phyloP scores from a whole-genome alignment of 2,888 invertebrate species.

The Eulithis testata region DNA sequence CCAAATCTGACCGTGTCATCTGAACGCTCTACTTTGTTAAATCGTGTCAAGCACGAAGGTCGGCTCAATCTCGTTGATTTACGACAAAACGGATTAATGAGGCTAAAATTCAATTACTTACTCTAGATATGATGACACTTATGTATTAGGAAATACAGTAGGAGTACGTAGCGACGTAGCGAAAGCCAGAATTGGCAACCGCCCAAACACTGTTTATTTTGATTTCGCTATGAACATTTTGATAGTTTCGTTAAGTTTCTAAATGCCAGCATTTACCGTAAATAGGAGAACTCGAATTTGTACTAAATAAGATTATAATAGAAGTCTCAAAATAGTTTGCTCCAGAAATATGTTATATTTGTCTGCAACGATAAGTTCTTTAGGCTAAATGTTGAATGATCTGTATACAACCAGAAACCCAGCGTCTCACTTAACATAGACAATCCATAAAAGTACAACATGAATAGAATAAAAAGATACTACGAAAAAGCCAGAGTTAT shows the following conservation, averaged over 20 bases:
- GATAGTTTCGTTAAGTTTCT: not conserved
- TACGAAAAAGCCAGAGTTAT: not conserved
- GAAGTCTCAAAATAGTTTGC: too few relatives aligned
- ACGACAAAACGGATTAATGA: conserved; percentile 2
- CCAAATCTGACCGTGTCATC: conserved; percentile 15
- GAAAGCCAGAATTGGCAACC: conserved; percentile 42
- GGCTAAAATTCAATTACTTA: not conserved
- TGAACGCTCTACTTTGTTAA: conserved; percentile 11
- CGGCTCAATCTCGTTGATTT: conserved; percentile 7
- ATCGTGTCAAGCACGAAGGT: conserved; percentile 21
- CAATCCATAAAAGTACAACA: too few relatives aligned
- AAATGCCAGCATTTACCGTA: not conserved
- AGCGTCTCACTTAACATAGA: too few relatives aligned
- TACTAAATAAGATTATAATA: too few relatives aligned
- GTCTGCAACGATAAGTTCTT: too few relatives aligned
- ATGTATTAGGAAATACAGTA: conserved; percentile 8
- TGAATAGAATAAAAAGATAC: not conserved
- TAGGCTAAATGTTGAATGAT: too few relatives aligned
- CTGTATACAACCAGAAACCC: too few relatives aligned
- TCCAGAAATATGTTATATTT: too few relatives aligned
- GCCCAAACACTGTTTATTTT: conserved; percentile 47
- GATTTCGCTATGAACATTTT: conserved; percentile 31
- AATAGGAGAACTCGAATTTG: too few relatives aligned
- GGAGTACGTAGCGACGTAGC: not conserved
- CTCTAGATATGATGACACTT: not conserved